Percentiles rank a stretch among this genome's conserved stretches.
phyloP scores from a whole-genome alignment of 2,113 vertebrate species.

The Gymnobelideus leadbeateri region DNA sequence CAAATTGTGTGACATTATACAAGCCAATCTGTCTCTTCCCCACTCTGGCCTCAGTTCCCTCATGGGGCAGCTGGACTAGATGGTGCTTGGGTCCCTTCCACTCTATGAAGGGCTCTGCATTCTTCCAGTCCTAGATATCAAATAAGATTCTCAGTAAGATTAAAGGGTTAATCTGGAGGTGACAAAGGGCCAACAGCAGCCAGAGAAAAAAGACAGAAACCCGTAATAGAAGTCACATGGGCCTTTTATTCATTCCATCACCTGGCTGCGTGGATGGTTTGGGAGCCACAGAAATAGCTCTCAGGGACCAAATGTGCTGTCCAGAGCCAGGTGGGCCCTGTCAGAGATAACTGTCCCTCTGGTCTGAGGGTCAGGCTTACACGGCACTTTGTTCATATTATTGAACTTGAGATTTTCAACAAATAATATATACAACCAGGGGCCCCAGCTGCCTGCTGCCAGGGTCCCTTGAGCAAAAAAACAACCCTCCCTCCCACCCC shows the following conservation, averaged over 20 bases:
- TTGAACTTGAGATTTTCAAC: constrained; percentile 75
- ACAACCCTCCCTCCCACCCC: constrained; percentile 55
- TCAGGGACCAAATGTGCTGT: constrained; percentile 37
- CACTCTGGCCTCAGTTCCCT: neutral
- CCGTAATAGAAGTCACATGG: constrained; percentile 80
- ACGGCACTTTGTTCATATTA: constrained; percentile 14
- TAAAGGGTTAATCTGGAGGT: neutral
- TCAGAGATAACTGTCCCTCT: constrained; percentile 1
- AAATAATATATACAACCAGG: constrained; percentile 89
- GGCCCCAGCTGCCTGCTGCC: constrained; percentile 89
- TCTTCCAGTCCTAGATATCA: neutral
- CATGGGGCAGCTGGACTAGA: neutral
- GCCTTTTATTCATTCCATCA: constrained; percentile 94
- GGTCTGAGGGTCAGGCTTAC: constrained; percentile 21
- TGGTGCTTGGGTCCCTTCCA: neutral
- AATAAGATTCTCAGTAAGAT: neutral
- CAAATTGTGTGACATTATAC: neutral
- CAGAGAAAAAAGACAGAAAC: constrained; percentile 49
- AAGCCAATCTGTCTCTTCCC: neutral
- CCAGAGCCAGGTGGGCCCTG: constrained; percentile 24
- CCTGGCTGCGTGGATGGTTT: constrained; percentile 74
- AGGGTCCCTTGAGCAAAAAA: constrained; percentile 73
- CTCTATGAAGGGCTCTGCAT: neutral
- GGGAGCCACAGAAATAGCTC: constrained; percentile 43
- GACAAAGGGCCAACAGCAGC: neutral